These are phyloP conservation scores for Ophiothrix spiculata DNA, from an alignment of 35 echinoderm and acorn worm species.

Conservation along the genomic window DNA sequence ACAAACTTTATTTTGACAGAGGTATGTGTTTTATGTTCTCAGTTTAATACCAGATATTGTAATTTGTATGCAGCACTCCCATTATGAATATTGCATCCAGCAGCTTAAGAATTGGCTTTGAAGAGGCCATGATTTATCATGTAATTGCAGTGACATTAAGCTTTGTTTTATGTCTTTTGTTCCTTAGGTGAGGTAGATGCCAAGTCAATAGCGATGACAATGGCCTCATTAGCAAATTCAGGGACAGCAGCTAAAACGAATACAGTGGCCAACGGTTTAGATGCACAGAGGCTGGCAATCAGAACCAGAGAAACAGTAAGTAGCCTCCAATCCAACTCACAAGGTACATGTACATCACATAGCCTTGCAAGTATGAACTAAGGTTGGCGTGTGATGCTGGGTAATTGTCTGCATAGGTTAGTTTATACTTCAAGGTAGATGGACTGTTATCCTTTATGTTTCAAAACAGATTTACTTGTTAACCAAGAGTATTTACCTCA, in stretches of 20 bases:
- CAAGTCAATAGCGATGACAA: conserved; percentile 99
- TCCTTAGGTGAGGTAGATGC: conserved; percentile 63
- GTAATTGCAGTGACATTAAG: conserved; percentile 3
- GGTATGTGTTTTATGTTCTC: neutral
- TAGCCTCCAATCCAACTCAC: no score
- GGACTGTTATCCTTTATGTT: no score
- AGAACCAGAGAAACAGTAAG: neutral
- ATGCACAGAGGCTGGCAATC: neutral
- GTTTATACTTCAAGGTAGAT: no score
- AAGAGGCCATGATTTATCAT: neutral
- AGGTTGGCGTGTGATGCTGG: no score
- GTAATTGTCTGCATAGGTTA: no score
- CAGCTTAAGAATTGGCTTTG: no score
- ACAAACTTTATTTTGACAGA: no score
- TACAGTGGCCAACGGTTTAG: conserved; percentile 60
- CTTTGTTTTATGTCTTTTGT: conserved; percentile 13
- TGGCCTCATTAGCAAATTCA: conserved; percentile 88
- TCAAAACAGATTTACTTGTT: no score
- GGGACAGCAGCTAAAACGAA: conserved; percentile 27
- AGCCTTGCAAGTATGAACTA: no score
- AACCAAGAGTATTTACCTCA: no score
- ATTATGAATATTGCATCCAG: no score
- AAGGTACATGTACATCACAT: no score
- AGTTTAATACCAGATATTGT: neutral
- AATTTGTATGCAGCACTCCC: neutral